Conservation (phyloP, 37 sponge, comb jelly and placozoan species). For the Chondrosia reniformis region DNA sequence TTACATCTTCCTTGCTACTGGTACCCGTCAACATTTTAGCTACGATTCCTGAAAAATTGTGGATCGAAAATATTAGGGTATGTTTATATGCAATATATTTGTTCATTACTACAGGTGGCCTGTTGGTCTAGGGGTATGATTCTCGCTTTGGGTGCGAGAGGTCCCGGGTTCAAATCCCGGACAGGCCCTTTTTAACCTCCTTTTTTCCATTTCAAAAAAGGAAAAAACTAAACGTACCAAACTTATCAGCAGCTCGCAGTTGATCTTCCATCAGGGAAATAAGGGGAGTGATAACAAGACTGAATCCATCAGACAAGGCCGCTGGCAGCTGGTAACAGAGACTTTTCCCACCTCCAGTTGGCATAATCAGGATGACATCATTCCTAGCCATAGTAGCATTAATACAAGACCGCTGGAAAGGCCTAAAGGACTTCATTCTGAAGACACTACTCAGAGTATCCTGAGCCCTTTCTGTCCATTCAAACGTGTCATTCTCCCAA, state of each 20-base stretch:
- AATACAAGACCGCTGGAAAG: constrained; percentile 68
- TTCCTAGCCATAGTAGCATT: constrained; percentile 67
- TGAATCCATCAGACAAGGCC: constrained; percentile 54
- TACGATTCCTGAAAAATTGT: constrained; percentile 42
- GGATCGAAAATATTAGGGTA: too few species aligned
- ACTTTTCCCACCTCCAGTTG: constrained; percentile 98
- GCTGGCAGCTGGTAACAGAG: constrained; percentile 96
- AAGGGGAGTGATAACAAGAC: constrained; percentile 92
- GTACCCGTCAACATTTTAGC: constrained; percentile 60
- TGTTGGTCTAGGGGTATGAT: constrained; percentile 99
- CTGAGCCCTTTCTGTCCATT: constrained; percentile 37
- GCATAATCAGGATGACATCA: constrained; percentile 93
- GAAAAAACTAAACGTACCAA: too few species aligned
- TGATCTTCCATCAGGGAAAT: constrained; percentile 97
- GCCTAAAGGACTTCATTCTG: constrained; percentile 61
- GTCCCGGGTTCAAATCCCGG: constrained; percentile 99
- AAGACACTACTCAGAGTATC: constrained; percentile 45
- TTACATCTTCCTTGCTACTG: constrained; percentile 50
- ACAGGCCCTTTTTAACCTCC: constrained; percentile 69
- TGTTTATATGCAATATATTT: too few species aligned
- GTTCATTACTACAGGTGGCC: too few species aligned
- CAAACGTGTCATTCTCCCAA: constrained; percentile 55
- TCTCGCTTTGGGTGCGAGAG: constrained; percentile 99
- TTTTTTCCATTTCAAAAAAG: too few species aligned
- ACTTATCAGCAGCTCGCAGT: constrained; percentile 49